A percentile compares a stretch with the other conserved stretches of the same genome.
phyloP scores from a whole-genome alignment of 2,888 invertebrate genomes.

The Blastobasis lacticolella region DNA sequence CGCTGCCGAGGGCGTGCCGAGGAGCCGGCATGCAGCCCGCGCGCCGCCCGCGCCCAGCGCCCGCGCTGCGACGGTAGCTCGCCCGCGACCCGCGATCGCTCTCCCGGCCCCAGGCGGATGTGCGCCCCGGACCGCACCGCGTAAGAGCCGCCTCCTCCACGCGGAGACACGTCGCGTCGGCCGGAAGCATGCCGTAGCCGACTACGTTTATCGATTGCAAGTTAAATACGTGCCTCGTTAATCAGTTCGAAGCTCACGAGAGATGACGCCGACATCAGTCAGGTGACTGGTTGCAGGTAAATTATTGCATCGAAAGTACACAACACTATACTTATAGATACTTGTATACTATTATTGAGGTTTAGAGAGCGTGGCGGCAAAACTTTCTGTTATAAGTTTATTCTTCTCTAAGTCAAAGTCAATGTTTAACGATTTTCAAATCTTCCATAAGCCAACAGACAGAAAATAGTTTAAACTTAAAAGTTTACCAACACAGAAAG shows the following conservation, averaged over 20 bases:
- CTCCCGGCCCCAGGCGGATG: neutral
- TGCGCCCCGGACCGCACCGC: neutral
- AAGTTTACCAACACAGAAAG: too few species aligned
- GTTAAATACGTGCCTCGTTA: neutral
- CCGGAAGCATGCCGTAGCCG: neutral
- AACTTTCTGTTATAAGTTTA: too few species aligned
- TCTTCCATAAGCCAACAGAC: too few species aligned
- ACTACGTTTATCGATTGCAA: neutral
- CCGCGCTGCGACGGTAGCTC: slow-evolving; percentile 8
- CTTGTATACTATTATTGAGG: too few species aligned
- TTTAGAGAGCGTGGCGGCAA: too few species aligned
- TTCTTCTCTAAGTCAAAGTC: too few species aligned
- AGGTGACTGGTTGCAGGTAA: too few species aligned
- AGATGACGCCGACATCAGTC: too few species aligned
- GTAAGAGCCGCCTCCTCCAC: slow-evolving; percentile 2
- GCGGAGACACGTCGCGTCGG: neutral
- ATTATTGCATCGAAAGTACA: too few species aligned
- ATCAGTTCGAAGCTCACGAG: neutral
- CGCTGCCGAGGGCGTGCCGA: slow-evolving; percentile 2
- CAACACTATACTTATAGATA: too few species aligned
- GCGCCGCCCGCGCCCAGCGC: slow-evolving; percentile 4
- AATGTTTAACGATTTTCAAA: too few species aligned
- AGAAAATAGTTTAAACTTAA: too few species aligned
- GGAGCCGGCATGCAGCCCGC: slow-evolving; percentile 1
- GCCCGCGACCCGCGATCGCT: slow-evolving; percentile 1